phyloP scores from a whole-genome alignment of 2,888 invertebrate genomes.

The Ormyrus pomaceus region DNA sequence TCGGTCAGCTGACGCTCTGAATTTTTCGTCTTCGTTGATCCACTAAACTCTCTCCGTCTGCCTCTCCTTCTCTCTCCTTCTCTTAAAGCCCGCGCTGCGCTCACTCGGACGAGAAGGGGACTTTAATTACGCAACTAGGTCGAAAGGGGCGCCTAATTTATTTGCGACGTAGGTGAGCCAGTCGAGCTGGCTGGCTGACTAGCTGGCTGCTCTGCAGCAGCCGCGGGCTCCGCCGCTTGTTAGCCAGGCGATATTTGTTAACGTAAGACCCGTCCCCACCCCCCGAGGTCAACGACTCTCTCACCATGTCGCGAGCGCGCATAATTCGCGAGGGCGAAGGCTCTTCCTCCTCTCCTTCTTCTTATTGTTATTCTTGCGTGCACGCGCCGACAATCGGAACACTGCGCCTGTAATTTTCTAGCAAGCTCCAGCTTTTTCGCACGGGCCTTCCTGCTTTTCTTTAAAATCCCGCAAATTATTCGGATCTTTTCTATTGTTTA shows the following conservation, averaged over 20 bases:
- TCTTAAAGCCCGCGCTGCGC: constrained; percentile 60
- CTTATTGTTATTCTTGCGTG: neutral
- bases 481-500: too few species aligned
- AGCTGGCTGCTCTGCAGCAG: constrained; percentile 43
- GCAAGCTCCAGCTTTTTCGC: too few species aligned
- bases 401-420: too few species aligned
- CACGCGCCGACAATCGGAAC: neutral
- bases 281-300: constrained; percentile 67
- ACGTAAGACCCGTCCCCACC: constrained; percentile 56
- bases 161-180: constrained; percentile 69
- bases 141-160: constrained; percentile 74
- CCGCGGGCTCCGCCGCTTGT: constrained; percentile 63
- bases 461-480: too few species aligned
- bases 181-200: constrained; percentile 49
- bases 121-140: constrained; percentile 74
- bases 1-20: constrained; percentile 22
- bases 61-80: constrained; percentile 59
- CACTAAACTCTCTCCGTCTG: neutral
- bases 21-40: constrained; percentile 9
- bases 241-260: constrained; percentile 70
- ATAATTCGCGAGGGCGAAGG: constrained; percentile 10
- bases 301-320: constrained; percentile 38
- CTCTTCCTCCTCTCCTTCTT: constrained; percentile 15
- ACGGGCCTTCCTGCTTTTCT: too few species aligned
- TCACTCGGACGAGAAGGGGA: constrained; percentile 60